phyloP scores from a whole-genome alignment of 1,140 invertebrate species.

The Cotesia vestalis region DNA sequence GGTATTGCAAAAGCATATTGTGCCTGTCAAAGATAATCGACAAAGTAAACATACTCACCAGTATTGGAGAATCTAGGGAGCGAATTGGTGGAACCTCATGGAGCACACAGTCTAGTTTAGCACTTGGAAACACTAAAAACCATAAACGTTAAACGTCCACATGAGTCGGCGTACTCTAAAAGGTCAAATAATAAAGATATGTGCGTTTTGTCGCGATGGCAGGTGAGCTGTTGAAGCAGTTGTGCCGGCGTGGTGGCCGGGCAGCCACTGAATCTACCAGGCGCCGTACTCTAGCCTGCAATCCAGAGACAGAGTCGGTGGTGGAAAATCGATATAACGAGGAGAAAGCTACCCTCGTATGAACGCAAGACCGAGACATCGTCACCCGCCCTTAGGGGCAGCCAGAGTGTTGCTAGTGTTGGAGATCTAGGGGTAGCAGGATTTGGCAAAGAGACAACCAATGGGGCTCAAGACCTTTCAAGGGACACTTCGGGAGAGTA shows the following conservation, averaged over 20 bases:
- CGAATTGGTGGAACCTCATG: too few species aligned
- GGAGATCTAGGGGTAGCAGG: constrained; percentile 15
- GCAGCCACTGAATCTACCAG: constrained; percentile 58
- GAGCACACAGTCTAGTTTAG: too few species aligned
- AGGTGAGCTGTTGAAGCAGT: constrained; percentile 51
- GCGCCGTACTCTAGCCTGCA: constrained; percentile 36
- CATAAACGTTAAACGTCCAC: too few species aligned
- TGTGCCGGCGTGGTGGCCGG: constrained; percentile 62
- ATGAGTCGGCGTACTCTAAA: neutral
- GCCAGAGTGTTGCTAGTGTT: neutral
- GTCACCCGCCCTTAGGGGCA: too few species aligned
- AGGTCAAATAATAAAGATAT: constrained; percentile 28
- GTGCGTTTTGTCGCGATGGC: constrained; percentile 38
- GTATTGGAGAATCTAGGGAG: too few species aligned
- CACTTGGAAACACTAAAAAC: too few species aligned
- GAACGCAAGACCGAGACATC: constrained; percentile 18
- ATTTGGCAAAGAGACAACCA: constrained; percentile 16
- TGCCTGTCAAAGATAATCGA: too few species aligned
- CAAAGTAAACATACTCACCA: too few species aligned
- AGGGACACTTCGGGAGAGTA: neutral
- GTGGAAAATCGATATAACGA: constrained; percentile 61
- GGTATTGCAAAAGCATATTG: too few species aligned
- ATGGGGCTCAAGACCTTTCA: constrained; percentile 7
- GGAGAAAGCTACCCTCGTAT: constrained; percentile 39
- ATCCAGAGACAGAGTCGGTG: constrained; percentile 21